These are phyloP conservation scores for Tethea ocularis DNA, from an alignment of 2,888 invertebrate genomes.

Conservation along the genomic window DNA sequence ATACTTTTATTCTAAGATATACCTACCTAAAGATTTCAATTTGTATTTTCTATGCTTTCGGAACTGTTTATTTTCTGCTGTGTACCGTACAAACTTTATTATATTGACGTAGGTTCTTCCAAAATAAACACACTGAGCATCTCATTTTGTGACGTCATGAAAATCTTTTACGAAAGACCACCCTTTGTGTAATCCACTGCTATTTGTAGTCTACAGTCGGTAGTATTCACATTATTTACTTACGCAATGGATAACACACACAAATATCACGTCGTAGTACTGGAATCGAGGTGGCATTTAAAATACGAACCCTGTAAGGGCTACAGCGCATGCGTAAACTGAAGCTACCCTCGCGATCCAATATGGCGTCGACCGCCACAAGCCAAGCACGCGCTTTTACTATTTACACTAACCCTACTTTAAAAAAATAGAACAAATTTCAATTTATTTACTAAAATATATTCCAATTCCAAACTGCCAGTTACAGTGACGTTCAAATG, in stretches of 20 bases:
- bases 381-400: slow-evolving; percentile 71
- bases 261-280: slow-evolving; percentile 35
- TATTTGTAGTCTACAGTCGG: slow-evolving; percentile 12
- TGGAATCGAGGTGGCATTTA: slow-evolving; percentile 47
- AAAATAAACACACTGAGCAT: neutral
- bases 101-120: slow-evolving; percentile 1
- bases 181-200: slow-evolving; percentile 15
- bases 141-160: neutral
- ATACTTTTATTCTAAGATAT: no score
- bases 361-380: slow-evolving; percentile 80
- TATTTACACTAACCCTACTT: slow-evolving; percentile 52
- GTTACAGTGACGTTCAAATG: slow-evolving; percentile 17
- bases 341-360: slow-evolving; percentile 68
- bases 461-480: neutral
- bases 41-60: no score
- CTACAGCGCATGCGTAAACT: slow-evolving; percentile 70
- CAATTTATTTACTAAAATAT: slow-evolving; percentile 17
- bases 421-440: slow-evolving; percentile 12
- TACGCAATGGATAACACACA: slow-evolving; percentile 29
- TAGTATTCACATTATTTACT: slow-evolving; percentile 12
- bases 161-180: neutral
- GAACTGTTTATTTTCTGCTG: neutral
- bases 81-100: neutral
- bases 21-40: no score
- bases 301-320: slow-evolving; percentile 54